Evolutionary conservation across 2,888 invertebrate genomes (phyloP), one percentile per base, ranked within the genome.

Genomic region (Penaeus monodon): DNA sequence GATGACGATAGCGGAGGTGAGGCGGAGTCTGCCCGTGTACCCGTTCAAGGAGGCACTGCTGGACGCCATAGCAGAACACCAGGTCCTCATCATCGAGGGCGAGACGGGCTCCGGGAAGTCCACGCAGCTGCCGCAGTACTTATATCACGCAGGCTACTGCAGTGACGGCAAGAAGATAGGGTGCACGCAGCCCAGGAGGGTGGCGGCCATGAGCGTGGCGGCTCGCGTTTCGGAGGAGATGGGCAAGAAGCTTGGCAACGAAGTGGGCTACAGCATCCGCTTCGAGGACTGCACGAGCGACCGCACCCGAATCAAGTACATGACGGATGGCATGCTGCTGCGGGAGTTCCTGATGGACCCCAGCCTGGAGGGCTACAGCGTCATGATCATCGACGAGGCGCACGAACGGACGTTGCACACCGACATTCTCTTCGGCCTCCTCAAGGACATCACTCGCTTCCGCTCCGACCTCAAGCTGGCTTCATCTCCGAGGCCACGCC

Each of bases 271-370:
- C 92, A 94, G 94, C 91, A 99, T 99, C 91, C 94, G 99, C 91
- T 99, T 99, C 94, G 99, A 99, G 93, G 99, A 99, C 92, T 99
- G 99, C 92, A 99, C 99, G 0, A 98, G 98, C 6, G 99, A 99
- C 92, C 94, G 98, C 91, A 99, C 99, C 14, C 94, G 97, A 33
- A 95, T 99, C 80, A 99, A 99, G 93, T 99, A 99, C 92, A 99
- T 99, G 99, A 99, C 99, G 63, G 99, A 99, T 93, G 99, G 99
- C 91, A 99, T 99, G 92, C 93, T 99, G 74, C 96, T 99, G 90
- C 94, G 99, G 91, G 99, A 99, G 93, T 99, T 99, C 92, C 94
- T 99, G 3, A 97, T 97, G 74, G 99, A 99, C 92, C 99, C 99
- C 0, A 99, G 99, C 93, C 93, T 99, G 86, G 96, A 96, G 73